Base-by-base conservation (phyloP, 1,140 invertebrate genomes). In the Drosophila kepulauana region DNA sequence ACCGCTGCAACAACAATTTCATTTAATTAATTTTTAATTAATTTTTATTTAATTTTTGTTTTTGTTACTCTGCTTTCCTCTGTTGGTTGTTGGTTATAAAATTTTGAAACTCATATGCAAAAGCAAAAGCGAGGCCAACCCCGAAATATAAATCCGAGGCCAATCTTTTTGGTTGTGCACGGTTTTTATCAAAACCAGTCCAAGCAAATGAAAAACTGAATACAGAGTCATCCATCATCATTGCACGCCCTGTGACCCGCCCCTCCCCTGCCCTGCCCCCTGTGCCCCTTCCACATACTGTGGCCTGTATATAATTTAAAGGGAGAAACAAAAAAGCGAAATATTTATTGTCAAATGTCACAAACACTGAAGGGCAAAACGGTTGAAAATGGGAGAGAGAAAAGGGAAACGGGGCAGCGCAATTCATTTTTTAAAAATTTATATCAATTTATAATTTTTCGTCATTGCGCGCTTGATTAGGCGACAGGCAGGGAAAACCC, bases 11-110 rank as follows among this genome's bases (percentile, higher is more conserved):
- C 69, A 76, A 52, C 80, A 88, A 80, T 82, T 87, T 84, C 63
- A 80, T 80, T 88, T 88, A 87, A 87, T 87, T 87, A 87, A 87
- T 88, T 87, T 88, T 82, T 88, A 88, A 82, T 82, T 88, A 62
- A 78, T 77, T 88, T 82, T 79, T 82, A 84, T 87, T 87, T 75
- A 85, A 85, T 85, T 84, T 84, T 76, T 66, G 13, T 45, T 45
- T 72, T 57, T 11, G 35, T 38, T 25, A 38, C 10, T 38, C 3
- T 38, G 7, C 0, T 20, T 64, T 51, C 33, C n/a, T 49, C 16
- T 33, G 7, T 33, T 49, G 8, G 10, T 65, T 54, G 63, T 57
- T 68, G 30, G 49, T 46, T 63, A 61, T 46, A 77, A 73, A 70
- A 64, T 73, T 65, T 54, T 33, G 25, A 63, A 79, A 67, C 76